Percentiles rank a stretch among this genome's conserved stretches.
These are phyloP conservation scores for Chauna torquata DNA, from an alignment of 2,113 vertebrate species.

Conservation along the genomic window DNA sequence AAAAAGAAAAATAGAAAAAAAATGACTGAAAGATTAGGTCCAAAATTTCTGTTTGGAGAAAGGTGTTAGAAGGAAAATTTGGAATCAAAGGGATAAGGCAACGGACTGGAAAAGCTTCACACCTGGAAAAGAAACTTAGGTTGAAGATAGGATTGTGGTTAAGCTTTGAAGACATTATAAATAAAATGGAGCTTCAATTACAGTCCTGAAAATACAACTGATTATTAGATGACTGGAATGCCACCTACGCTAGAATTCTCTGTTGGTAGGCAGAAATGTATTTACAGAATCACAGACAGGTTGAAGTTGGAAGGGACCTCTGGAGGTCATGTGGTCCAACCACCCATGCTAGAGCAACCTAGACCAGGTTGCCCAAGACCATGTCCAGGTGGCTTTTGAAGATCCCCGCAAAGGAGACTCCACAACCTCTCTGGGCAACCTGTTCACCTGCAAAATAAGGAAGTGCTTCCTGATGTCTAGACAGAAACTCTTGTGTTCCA, in stretches of 20 bases:
- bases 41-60: background rate
- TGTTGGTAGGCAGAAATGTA: background rate
- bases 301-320: too few species aligned
- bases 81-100: background rate
- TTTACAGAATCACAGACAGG: background rate
- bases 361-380: too few species aligned
- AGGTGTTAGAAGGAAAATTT: background rate
- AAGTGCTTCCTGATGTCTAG: too few species aligned
- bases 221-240: background rate
- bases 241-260: background rate
- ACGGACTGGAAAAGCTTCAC: background rate
- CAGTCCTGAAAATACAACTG: background rate
- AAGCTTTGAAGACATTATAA: background rate
- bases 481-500: too few species aligned
- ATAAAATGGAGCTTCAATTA: background rate
- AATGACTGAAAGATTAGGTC: background rate
- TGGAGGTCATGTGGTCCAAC: too few species aligned
- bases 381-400: too few species aligned
- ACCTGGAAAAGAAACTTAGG: background rate
- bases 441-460: too few species aligned
- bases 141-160: background rate
- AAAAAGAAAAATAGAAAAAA: background rate
- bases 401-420: too few species aligned
- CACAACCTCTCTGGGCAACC: too few species aligned
- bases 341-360: too few species aligned